A percentile compares a stretch with the other conserved stretches of the same genome.
These are phyloP conservation scores for Pseudococcus longispinus DNA, from an alignment of 2,888 invertebrate species.

Conservation along the genomic window DNA sequence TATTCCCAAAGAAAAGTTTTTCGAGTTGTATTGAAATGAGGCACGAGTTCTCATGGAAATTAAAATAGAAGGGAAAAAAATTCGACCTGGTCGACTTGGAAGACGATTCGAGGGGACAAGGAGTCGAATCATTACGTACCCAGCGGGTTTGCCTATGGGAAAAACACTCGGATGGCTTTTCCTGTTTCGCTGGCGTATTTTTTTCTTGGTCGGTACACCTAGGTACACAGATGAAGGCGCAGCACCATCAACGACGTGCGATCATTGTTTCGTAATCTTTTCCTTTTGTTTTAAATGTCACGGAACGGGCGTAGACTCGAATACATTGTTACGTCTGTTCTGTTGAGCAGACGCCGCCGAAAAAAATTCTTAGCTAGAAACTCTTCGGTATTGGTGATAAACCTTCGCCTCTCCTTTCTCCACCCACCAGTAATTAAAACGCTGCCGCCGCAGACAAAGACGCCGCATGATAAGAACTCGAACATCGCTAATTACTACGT, in stretches of 20 bases:
- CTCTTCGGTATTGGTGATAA: neutral
- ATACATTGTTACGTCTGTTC: neutral
- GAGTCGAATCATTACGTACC: neutral
- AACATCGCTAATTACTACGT: neutral
- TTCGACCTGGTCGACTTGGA: neutral
- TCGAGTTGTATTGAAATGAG: neutral
- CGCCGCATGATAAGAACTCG: neutral
- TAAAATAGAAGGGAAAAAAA: neutral
- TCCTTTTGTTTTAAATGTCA: neutral
- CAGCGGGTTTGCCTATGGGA: neutral
- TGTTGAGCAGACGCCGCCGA: neutral
- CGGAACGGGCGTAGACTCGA: neutral
- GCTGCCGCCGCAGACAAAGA: neutral
- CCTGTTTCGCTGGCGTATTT: neutral
- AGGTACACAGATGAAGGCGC: neutral
- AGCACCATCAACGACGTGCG: neutral
- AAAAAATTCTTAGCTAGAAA: neutral
- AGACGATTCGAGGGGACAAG: neutral
- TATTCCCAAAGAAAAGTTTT: conserved; percentile 41
- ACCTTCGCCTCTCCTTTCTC: neutral
- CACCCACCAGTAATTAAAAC: neutral
- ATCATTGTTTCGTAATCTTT: neutral
- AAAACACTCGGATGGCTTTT: neutral
- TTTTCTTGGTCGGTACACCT: too few relatives aligned
- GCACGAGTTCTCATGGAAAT: neutral